Base-by-base conservation (phyloP, 2,113 vertebrate species). In the Oreotragus oreotragus region DNA sequence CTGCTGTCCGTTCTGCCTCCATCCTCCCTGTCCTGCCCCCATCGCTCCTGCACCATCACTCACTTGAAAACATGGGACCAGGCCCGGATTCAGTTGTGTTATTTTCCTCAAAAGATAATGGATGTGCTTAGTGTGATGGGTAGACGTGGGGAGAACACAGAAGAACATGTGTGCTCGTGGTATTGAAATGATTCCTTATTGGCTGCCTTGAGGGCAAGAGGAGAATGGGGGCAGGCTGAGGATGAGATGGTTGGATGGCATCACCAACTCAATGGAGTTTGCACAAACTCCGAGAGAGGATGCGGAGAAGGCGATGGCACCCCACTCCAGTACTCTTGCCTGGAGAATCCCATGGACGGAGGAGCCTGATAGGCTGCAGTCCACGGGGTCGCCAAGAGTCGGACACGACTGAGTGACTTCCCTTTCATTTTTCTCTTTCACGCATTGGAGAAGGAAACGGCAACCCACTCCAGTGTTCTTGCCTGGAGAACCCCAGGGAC, bases 1-100 rank as follows among this genome's bases (percentile, higher is more conserved):
- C 39, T 39, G 27, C 2, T 0, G 10, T 16, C 7, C 0, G 6
- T 4, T 9, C 23, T 23, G 19, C 64, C 53, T 49, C 5, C 5
- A 0, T 21, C 27, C 10, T 28, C 13, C 45, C 79, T 28, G 30
- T 25, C 4, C 13, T 10, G 4, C n/a, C 30, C 36, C 16, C 21
- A 6, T 70, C 2, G 1, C 17, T 36, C 19, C 33, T 3, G 47
- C 60, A 25, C 14, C n/a, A 0, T 21, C 8, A 2, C 43, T 36
- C 45, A 7, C n/a, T 73, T 33, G n/a, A 51, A 30, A 7, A 7
- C n/a, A 5, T 1, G 25, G 36, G 30, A 7, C 62, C 66, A 23
- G 53, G 17, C 36, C 30, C 33, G 23, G 45, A n/a, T 33, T 28
- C 43, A 7, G 5, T 28, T 1, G 2, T 2, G 25, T 49, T 0